Evolutionary conservation across 2,797 vertebrate genomes (phyloP).

Genomic region (Schizothorax lantsangensis): DNA sequence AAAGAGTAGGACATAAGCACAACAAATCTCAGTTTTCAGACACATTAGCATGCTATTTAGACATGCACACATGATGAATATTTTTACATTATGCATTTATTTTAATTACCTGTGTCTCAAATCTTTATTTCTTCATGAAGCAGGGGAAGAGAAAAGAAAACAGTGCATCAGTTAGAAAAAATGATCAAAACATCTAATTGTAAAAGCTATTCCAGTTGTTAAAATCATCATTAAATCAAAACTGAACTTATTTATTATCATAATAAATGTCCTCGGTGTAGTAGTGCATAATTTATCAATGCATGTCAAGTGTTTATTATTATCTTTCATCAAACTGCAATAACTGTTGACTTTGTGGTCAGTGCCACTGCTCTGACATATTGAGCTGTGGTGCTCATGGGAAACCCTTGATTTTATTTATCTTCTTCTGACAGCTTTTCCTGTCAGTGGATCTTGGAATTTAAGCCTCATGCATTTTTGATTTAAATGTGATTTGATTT

Average conservation of each 20-base stretch:
- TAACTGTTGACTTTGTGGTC: conserved; percentile 11
- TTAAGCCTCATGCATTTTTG: not conserved
- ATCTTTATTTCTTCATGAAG: conserved; percentile 91
- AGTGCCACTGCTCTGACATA: not conserved
- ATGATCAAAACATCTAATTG: not conserved
- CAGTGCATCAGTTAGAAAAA: not conserved
- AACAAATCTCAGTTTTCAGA: not conserved
- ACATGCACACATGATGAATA: not conserved
- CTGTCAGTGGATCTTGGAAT: not conserved
- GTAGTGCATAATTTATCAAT: conserved; percentile 1
- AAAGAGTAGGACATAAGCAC: not conserved
- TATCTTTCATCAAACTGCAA: not conserved
- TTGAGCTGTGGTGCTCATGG: not conserved
- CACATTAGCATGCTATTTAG: conserved; percentile 9
- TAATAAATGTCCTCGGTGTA: not conserved
- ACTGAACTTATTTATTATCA: not conserved
- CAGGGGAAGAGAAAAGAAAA: conserved; percentile 52
- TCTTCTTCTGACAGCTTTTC: not conserved
- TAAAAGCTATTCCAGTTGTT: not conserved
- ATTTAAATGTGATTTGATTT: not conserved
- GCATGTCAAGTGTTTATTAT: not conserved
- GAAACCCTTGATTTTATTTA: conserved; percentile 3
- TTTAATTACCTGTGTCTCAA: conserved; percentile 90
- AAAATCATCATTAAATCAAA: not conserved
- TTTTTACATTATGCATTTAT: not conserved